Base-by-base conservation (phyloP, 37 sponge, comb jelly and placozoan genomes). In the Eunapius fragilis region DNA sequence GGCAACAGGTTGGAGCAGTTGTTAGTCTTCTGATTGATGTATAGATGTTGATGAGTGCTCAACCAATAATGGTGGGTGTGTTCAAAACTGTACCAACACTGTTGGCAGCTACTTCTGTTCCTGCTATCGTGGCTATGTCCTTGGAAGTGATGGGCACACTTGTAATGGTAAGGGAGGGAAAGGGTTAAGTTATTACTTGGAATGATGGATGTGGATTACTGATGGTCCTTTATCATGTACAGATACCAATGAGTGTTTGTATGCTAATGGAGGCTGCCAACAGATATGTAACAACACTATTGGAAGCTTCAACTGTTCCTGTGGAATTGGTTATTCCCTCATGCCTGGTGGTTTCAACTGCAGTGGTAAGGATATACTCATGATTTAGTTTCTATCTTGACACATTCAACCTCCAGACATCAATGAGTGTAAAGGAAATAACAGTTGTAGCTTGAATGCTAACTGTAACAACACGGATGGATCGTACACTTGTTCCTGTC, bases 31-130 rank as follows among this genome's bases (percentile, higher is more conserved):
- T 41, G 41, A 41, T 41, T 17, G 22, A 11, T 17, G 14, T 19
- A 58, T 75, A 89, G 89, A 89, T 74, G 79, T 70, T 5, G 72
- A 89, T 38, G 76, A 89, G 71, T 89, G 89, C 79, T n/a, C n/a
- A 17, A 72, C 2, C 24, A 76, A 72, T n/a, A 89, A 83, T 79
- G 84, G 84, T 67, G 84, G 89, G 25, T 89, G 89, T 89, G 74
- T 47, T 41, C 80, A 89, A 5, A 72, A 25, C 37, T 89, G 85
- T 58, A 76, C 76, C 19, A 79, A 89, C 72, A 71, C 28, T 27
- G n/a, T 89, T 12, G 71, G 74, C 32, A 70, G 71, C n/a, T 89
- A 75, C 50, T 36, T 41, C 25, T 89, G 85, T 36, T 67, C 71
- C 69, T 85, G 90, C 68, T 24, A 27, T 10, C 32, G 5, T 49